Conservation (phyloP, 2,797 vertebrate genomes). For the Brachyrhaphis roseni region DNA sequence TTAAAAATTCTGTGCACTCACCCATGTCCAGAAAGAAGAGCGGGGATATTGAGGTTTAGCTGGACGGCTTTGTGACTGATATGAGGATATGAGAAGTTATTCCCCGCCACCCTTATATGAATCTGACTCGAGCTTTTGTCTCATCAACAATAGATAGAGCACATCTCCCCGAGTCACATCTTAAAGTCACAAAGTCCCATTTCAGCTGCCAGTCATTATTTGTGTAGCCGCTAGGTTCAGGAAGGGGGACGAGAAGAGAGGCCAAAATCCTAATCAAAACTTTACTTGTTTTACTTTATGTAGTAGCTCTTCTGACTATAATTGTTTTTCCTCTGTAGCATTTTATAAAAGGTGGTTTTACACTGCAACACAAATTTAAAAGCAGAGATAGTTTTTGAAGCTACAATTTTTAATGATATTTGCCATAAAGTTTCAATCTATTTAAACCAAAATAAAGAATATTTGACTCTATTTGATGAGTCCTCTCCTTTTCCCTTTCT, state of each 20-base stretch:
- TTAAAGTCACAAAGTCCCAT: constrained; percentile 87
- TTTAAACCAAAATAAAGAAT: background rate
- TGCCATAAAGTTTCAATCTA: background rate
- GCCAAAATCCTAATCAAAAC: constrained; percentile 43
- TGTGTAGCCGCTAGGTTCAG: constrained; percentile 59
- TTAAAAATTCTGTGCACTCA: constrained; percentile 77
- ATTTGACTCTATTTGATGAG: background rate
- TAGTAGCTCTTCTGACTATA: background rate
- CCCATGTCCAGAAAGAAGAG: constrained; percentile 82
- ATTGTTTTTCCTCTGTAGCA: background rate
- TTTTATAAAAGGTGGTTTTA: constrained; percentile 1
- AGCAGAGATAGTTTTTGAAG: background rate
- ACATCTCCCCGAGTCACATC: constrained; percentile 77
- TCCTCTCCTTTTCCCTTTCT: background rate
- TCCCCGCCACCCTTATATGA: constrained; percentile 84
- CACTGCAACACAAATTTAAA: background rate
- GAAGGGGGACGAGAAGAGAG: constrained; percentile 37
- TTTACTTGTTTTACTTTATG: constrained; percentile 17
- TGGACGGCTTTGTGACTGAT: constrained; percentile 77
- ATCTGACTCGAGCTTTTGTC: constrained; percentile 85
- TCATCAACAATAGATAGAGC: constrained; percentile 87
- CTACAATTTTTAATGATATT: background rate
- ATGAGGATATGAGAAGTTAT: constrained; percentile 84
- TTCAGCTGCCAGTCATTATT: constrained; percentile 81
- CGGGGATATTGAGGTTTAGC: constrained; percentile 76